Conservation (phyloP, 2,888 invertebrate genomes). For the Lasioglossum malachurum region DNA sequence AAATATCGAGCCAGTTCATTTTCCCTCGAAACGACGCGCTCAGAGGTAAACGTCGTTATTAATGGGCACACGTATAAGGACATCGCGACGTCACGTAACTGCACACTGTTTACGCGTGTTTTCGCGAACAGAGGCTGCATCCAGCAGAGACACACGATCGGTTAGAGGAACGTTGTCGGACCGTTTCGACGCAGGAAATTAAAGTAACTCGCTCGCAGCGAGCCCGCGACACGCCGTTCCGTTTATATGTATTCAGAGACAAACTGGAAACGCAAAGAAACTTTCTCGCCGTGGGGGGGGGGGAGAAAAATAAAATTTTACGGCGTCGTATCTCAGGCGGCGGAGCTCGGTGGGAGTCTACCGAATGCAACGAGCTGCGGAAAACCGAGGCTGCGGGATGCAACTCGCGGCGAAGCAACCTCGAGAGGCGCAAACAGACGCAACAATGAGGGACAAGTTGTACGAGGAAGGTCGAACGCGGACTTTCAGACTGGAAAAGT, state of each 20-base stretch:
- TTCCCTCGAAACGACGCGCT: neutral
- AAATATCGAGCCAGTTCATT: neutral
- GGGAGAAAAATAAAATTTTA: constrained; percentile 55
- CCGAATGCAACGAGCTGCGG: constrained; percentile 37
- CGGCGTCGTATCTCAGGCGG: constrained; percentile 55
- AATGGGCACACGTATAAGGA: neutral
- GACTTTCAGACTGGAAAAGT: constrained; percentile 54
- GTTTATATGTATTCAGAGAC: constrained; percentile 53
- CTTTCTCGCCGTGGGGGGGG: neutral
- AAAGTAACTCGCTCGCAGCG: constrained; percentile 44
- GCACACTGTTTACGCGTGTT: constrained; percentile 1
- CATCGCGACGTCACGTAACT: neutral
- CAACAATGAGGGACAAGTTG: constrained; percentile 60
- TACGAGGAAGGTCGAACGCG: constrained; percentile 36
- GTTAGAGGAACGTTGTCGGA: neutral
- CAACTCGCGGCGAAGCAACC: constrained; percentile 29
- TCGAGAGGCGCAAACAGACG: constrained; percentile 50
- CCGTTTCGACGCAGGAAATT: constrained; percentile 43
- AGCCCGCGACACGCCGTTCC: constrained; percentile 30
- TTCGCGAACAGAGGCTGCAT: neutral
- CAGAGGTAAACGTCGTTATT: neutral
- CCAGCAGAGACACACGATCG: neutral
- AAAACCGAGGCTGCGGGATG: constrained; percentile 29
- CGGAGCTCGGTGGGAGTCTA: constrained; percentile 26
- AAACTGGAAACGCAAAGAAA: constrained; percentile 52